Evolutionary conservation across 2,797 vertebrate species (phyloP).

Genomic region (Argya squamiceps): DNA sequence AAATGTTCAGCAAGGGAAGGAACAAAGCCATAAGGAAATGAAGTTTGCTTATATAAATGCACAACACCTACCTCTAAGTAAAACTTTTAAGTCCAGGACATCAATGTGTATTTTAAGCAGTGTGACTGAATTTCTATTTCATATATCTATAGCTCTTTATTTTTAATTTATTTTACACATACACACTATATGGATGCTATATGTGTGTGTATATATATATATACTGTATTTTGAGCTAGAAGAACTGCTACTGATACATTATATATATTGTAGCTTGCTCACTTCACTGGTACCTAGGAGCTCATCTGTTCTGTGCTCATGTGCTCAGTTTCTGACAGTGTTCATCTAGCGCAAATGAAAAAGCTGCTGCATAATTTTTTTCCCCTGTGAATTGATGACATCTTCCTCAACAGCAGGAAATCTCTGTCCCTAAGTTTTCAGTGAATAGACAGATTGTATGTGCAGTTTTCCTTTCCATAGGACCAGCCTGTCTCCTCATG

Average conservation of each 20-base stretch:
- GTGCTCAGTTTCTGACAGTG: not conserved
- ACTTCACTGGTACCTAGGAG: not conserved
- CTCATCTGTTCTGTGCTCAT: not conserved
- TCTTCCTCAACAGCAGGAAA: slow-evolving; percentile 6
- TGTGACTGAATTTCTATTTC: not conserved
- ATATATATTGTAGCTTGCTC: not conserved
- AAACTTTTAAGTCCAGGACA: not conserved
- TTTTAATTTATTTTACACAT: not conserved
- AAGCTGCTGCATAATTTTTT: not conserved
- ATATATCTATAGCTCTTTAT: not conserved
- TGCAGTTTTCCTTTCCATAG: not conserved
- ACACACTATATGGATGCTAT: not conserved
- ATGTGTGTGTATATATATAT: not conserved
- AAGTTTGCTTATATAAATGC: not conserved
- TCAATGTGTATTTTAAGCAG: not conserved
- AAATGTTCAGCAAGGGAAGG: not conserved
- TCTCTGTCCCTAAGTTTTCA: not conserved
- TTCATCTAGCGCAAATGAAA: not conserved
- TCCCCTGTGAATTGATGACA: not conserved
- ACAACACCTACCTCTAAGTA: not conserved
- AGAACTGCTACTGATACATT: not conserved
- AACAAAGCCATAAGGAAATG: not conserved
- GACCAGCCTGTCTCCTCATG: not conserved
- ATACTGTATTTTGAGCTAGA: not conserved
- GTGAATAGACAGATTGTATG: not conserved